A percentile compares a stretch with the other conserved stretches of the same genome.
Evolutionary conservation across 2,797 vertebrate genomes (phyloP).

Genomic region (Alosa sapidissima): DNA sequence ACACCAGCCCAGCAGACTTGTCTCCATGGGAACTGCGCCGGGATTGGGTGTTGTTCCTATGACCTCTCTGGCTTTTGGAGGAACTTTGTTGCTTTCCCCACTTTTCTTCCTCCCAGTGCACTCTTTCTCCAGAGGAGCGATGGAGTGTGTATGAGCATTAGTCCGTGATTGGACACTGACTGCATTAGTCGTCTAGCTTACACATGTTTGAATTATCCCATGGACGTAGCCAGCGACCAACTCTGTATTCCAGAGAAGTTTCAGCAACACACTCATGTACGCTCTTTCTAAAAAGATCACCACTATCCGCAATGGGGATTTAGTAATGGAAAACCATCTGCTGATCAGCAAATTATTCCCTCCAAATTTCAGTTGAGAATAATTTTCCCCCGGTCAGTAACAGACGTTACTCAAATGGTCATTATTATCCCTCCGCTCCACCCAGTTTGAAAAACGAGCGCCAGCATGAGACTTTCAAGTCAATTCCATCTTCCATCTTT

Average conservation of each 20-base stretch:
- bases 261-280: constrained; percentile 55
- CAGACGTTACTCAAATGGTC: not conserved
- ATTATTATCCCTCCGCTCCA: not conserved
- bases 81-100: constrained; percentile 62
- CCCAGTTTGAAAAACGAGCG: not conserved
- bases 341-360: constrained; percentile 1
- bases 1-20: constrained; percentile 75
- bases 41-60: constrained; percentile 78
- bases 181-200: not conserved
- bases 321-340: not conserved
- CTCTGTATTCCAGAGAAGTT: constrained; percentile 62
- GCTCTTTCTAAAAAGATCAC: constrained; percentile 65
- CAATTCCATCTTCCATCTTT: not conserved
- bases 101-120: constrained; percentile 33
- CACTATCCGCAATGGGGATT: constrained; percentile 50
- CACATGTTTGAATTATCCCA: constrained; percentile 54
- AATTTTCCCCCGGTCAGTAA: not conserved
- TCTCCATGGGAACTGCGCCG: constrained; percentile 80
- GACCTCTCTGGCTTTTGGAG: constrained; percentile 74
- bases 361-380: not conserved
- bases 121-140: not conserved
- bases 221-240: constrained; percentile 57
- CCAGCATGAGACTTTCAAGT: not conserved
- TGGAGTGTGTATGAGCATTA: not conserved
- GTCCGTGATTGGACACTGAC: not conserved